Percentiles rank a stretch among this genome's conserved stretches.
These are phyloP conservation scores for Cephalopachus bancanus DNA, from an alignment of 2,797 vertebrate species.

Conservation along the genomic window DNA sequence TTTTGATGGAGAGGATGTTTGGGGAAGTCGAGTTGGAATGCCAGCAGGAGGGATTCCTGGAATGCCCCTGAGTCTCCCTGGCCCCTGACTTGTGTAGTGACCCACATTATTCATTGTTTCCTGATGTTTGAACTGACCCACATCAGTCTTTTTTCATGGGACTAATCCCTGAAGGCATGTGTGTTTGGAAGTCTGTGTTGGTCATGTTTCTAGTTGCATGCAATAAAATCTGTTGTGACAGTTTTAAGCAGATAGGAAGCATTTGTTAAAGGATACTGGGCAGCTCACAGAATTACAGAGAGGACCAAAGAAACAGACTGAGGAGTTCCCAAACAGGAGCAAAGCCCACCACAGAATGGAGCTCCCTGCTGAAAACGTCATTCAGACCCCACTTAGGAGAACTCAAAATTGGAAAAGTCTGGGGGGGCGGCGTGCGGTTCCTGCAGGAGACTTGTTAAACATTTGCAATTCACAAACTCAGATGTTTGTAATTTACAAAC, in stretches of 20 bases:
- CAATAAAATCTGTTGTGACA: neutral
- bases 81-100: too few relatives aligned
- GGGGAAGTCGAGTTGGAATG: neutral
- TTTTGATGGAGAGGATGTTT: neutral
- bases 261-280: neutral
- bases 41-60: neutral
- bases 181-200: neutral
- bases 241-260: neutral
- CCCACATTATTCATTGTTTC: neutral
- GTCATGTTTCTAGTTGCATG: neutral
- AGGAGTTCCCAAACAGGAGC: neutral
- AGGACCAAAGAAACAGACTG: neutral
- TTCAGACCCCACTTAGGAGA: fast-evolving
- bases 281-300: neutral
- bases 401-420: neutral
- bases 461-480: too few relatives aligned
- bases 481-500: too few relatives aligned
- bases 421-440: too few relatives aligned
- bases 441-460: too few relatives aligned
- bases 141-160: neutral
- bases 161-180: neutral
- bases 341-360: neutral
- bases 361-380: neutral
- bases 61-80: too few relatives aligned
- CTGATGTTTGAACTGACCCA: neutral